Evolutionary conservation across 2,888 invertebrate species (phyloP).

Genomic region (Cerceris rybyensis): DNA sequence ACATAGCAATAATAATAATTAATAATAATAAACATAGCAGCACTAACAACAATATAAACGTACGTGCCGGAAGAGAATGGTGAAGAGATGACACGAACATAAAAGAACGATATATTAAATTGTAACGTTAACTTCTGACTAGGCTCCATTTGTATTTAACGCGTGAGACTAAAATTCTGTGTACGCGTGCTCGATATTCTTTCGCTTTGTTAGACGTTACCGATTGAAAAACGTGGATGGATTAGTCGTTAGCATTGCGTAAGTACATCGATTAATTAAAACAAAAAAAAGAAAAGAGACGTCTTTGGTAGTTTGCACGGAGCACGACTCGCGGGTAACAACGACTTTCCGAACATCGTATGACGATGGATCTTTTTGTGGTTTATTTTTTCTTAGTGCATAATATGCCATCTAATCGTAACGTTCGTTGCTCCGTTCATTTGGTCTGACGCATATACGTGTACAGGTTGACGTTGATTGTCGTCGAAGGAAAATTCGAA

Average conservation of each 20-base stretch:
- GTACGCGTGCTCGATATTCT: constrained; percentile 58
- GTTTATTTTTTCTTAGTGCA: neutral
- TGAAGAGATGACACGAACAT: constrained; percentile 68
- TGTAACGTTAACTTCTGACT: constrained; percentile 73
- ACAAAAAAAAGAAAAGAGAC: constrained; percentile 62
- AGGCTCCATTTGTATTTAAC: constrained; percentile 71
- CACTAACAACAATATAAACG: constrained; percentile 53
- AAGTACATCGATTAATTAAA: constrained; percentile 78
- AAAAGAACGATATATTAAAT: constrained; percentile 59
- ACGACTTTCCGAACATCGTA: constrained; percentile 14
- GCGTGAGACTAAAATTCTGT: constrained; percentile 53
- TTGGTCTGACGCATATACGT: constrained; percentile 55
- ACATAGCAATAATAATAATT: constrained; percentile 53
- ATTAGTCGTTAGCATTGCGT: constrained; percentile 72
- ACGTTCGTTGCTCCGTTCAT: constrained; percentile 50
- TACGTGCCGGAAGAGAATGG: constrained; percentile 59
- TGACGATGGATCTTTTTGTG: neutral
- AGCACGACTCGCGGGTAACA: constrained; percentile 49
- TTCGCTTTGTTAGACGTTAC: constrained; percentile 61
- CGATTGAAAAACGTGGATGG: constrained; percentile 60
- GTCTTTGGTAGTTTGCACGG: constrained; percentile 78
- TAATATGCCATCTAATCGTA: constrained; percentile 1
- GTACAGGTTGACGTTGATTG: neutral
- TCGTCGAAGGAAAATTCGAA: neutral
- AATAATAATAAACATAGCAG: constrained; percentile 53